Conservation (phyloP, 2,113 vertebrate species). For the Meleagris gallopavo region DNA sequence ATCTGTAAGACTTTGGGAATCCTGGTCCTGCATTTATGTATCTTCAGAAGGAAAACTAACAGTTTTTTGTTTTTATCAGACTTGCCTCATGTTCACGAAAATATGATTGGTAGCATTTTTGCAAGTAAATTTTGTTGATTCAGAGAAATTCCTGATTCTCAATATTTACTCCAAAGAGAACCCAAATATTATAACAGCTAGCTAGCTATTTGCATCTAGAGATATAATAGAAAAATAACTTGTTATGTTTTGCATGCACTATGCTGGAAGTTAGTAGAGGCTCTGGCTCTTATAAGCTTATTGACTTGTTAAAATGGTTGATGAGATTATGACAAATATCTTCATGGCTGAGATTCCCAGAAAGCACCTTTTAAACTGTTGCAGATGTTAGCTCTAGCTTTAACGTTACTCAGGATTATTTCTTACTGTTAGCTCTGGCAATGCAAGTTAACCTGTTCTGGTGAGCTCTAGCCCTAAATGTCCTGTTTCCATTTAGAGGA, state of each 20-base stretch:
- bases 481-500: not conserved
- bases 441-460: not conserved
- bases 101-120: not conserved
- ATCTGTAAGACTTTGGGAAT: not conserved
- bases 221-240: not conserved
- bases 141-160: not conserved
- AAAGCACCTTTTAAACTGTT: not conserved
- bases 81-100: not conserved
- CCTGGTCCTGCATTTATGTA: not conserved
- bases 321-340: not conserved
- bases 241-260: not conserved
- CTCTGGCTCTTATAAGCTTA: not conserved
- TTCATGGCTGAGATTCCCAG: not conserved
- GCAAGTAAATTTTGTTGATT: not conserved
- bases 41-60: slow-evolving; percentile 32
- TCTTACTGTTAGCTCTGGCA: not conserved
- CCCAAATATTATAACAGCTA: not conserved
- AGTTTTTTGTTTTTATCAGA: not conserved
- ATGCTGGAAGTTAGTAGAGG: not conserved
- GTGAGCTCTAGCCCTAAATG: not conserved
- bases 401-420: not conserved
- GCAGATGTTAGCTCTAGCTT: not conserved
- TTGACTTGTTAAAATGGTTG: not conserved
- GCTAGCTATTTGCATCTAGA: not conserved
- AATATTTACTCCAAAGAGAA: not conserved